Evolutionary conservation across 2,797 vertebrate species (phyloP).

Genomic region (Chelonia mydas): DNA sequence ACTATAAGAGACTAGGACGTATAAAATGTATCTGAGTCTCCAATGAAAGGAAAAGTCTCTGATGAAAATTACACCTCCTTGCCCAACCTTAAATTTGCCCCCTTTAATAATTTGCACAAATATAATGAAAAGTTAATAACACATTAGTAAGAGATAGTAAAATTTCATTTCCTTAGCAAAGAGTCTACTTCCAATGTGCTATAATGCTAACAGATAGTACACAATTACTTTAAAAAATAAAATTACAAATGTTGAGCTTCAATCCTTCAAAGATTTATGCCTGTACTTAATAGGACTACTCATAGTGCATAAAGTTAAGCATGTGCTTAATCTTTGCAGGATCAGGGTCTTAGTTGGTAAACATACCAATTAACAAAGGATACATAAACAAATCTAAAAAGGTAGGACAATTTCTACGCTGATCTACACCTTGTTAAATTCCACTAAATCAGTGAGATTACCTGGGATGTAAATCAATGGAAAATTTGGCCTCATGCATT

Average conservation of each 20-base stretch:
- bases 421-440: background rate
- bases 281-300: background rate
- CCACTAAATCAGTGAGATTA: background rate
- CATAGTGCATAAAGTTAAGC: background rate
- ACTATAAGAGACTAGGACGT: background rate
- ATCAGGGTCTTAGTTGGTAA: background rate
- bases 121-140: background rate
- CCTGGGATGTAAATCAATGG: too few species aligned
- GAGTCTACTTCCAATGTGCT: background rate
- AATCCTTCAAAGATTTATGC: background rate
- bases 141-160: background rate
- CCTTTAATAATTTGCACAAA: background rate
- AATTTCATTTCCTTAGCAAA: background rate
- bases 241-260: background rate
- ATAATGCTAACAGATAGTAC: background rate
- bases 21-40: background rate
- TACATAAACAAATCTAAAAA: background rate
- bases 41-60: background rate
- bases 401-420: background rate
- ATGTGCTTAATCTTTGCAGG: background rate
- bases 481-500: too few species aligned
- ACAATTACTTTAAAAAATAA: background rate
- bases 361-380: fast-evolving
- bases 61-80: background rate
- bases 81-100: background rate